Evolutionary conservation across 2,797 vertebrate genomes (phyloP), one percentile per base, ranked within the genome.

Genomic region (Cottoperca gobio): DNA sequence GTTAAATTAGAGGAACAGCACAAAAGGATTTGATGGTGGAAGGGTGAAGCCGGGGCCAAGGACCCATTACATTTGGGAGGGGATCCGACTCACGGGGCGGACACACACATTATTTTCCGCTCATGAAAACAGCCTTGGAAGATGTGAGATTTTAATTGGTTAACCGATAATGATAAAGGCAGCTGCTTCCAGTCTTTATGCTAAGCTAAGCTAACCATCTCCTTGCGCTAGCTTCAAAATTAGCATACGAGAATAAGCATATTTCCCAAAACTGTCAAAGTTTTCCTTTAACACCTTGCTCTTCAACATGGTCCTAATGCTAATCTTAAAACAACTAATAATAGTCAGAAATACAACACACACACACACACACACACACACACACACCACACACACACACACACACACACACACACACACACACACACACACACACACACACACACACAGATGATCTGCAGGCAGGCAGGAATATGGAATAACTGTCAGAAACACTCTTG

Each of bases 401-500:
- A 12, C 39, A 40, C 17, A 23, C 58, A 73, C 28, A 53, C 55
- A 33, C 46, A 26, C 69, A 49, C 45, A 12, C 39, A 40, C 17
- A 23, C 58, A 73, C 28, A 53, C 55, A 33, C 46, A 26, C 69
- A 49, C 45, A 12, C 17, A 23, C 58, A 73, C 28, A 53, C 55
- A 33, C 46, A 26, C 69, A 49, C 45, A 12, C 39, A 40, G 63
- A 63, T 77, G 81, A 81, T 81, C 79, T 79, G 45, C 71, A 81
- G 76, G 21, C 59, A 14, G 73, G 53, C 35, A 14, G 45, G 19
- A 46, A 74, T 76, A 85, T 52, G 68, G 52, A 69, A 70, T 0
- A 68, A 59, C 39, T 82, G 81, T 87, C 81, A 88, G 68, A 83
- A 84, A 78, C 61, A 72, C 71, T 83, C 81, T 84, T 73, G 70